These are phyloP conservation scores for Chromoteleia sp. DNA, from an alignment of 2,888 invertebrate genomes.

Conservation along the genomic window DNA sequence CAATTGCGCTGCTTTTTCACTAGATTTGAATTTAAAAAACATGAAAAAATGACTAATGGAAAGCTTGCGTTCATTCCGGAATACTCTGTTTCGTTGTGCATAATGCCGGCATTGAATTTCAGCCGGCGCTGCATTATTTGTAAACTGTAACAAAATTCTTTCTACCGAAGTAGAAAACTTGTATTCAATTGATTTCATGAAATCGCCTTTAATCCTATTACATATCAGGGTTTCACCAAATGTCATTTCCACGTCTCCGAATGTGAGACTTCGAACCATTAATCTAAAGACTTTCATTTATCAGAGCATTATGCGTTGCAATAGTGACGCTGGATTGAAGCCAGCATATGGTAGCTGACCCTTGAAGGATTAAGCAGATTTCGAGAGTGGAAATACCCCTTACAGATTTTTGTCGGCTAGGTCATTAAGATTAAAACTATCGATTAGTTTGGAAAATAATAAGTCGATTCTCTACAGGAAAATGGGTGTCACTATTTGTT, in stretches of 20 bases:
- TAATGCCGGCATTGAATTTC: too few species aligned
- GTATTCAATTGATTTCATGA: constrained; percentile 16
- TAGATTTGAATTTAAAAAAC: too few species aligned
- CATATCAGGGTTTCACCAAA: constrained; percentile 24
- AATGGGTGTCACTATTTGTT: too few species aligned
- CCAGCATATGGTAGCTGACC: constrained; percentile 52
- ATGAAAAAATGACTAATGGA: too few species aligned
- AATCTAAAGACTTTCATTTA: constrained; percentile 47
- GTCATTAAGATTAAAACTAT: neutral
- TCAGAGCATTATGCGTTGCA: constrained; percentile 33
- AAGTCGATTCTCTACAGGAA: too few species aligned
- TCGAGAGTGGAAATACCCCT: constrained; percentile 30
- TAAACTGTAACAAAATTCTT: neutral
- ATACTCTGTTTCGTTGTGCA: too few species aligned
- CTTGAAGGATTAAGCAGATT: constrained; percentile 50
- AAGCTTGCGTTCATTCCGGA: too few species aligned
- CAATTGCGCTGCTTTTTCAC: too few species aligned
- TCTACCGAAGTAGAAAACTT: constrained; percentile 8
- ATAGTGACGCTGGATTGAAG: constrained; percentile 28
- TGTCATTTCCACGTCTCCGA: constrained; percentile 33
- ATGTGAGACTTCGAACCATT: constrained; percentile 25
- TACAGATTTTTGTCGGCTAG: constrained; percentile 22
- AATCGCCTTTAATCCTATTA: constrained; percentile 48
- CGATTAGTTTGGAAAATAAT: too few species aligned
- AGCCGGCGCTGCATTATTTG: neutral